Evolutionary conservation across 2,797 vertebrate species (phyloP).

Genomic region (Xenentodon cancila): DNA sequence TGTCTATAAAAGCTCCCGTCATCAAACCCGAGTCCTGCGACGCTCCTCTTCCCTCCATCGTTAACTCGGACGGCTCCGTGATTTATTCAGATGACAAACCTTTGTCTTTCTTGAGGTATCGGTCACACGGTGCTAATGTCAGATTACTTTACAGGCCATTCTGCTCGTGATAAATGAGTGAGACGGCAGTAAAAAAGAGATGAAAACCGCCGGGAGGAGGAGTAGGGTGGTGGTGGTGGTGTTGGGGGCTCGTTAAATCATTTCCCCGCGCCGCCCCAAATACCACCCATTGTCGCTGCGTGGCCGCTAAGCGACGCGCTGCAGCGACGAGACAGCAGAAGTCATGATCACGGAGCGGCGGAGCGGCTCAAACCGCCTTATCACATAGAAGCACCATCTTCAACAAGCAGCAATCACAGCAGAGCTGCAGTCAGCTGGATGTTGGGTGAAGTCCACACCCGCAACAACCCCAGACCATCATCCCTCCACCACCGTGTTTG

Average conservation of each 20-base stretch:
- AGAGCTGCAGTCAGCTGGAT: neutral
- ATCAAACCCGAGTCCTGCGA: neutral
- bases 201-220: constrained; percentile 79
- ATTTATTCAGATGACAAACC: constrained; percentile 81
- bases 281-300: constrained; percentile 74
- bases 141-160: constrained; percentile 79
- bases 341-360: constrained; percentile 58
- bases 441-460: neutral
- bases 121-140: constrained; percentile 80
- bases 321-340: constrained; percentile 72
- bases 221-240: constrained; percentile 35
- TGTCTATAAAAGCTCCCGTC: constrained; percentile 1
- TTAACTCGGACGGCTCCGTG: constrained; percentile 73
- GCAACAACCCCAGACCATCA: too few species aligned
- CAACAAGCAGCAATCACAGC: constrained; percentile 7
- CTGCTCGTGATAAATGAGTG: constrained; percentile 79
- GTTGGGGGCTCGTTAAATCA: constrained; percentile 69
- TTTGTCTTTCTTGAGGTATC: constrained; percentile 69
- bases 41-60: constrained; percentile 36
- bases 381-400: constrained; percentile 42
- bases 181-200: constrained; percentile 82
- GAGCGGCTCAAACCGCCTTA: constrained; percentile 9
- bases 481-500: too few species aligned
- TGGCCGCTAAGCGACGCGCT: constrained; percentile 75
- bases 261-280: constrained; percentile 60